Evolutionary conservation across 2,888 invertebrate genomes (phyloP), one percentile per base, ranked within the genome.

Genomic region (Epirrita christyi): DNA sequence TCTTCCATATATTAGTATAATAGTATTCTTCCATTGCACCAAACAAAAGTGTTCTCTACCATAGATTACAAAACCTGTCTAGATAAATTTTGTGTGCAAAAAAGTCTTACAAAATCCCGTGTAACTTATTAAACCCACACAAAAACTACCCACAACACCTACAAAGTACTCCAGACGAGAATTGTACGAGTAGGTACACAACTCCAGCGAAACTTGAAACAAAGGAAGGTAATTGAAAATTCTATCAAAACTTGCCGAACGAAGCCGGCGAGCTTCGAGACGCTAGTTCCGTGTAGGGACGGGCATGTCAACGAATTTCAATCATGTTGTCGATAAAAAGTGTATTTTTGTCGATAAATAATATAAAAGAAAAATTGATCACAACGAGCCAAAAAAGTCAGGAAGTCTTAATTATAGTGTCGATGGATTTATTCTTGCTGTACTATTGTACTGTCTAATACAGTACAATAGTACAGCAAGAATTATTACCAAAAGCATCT

Each of bases 161-260:
- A 14, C 47, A 27, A 54, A 57, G 47, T 41, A 53, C 58, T 58
- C 28, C 15, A 54, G 54, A 41, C 21, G 53, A 42, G 36, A 3
- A 8, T 6, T 3, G 32, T 32, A 8, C 32, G 36, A n/a, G 53
- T 45, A 46, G 48, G 63, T 58, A 63, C 61, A 63, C 63, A 61
- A 50, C 61, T 45, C 56, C 44, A 45, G 59, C 76, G 76, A 83
- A 82, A 87, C 86, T 81, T 74, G 83, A 82, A 88, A 89, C 88
- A 88, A 89, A 89, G 89, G 86, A 85, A 83, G 88, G 88, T 90
- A 89, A 89, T 90, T 91, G 90, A 91, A 91, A 91, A 90, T 90
- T 90, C 90, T 90, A 90, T 91, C 88, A 90, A 91, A 91, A 90
- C 89, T 91, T 91, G 79, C 81, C 78, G 81, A 86, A 84, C 86